Evolutionary conservation across 2,113 vertebrate genomes (phyloP).

Genomic region (Cairina moschata): DNA sequence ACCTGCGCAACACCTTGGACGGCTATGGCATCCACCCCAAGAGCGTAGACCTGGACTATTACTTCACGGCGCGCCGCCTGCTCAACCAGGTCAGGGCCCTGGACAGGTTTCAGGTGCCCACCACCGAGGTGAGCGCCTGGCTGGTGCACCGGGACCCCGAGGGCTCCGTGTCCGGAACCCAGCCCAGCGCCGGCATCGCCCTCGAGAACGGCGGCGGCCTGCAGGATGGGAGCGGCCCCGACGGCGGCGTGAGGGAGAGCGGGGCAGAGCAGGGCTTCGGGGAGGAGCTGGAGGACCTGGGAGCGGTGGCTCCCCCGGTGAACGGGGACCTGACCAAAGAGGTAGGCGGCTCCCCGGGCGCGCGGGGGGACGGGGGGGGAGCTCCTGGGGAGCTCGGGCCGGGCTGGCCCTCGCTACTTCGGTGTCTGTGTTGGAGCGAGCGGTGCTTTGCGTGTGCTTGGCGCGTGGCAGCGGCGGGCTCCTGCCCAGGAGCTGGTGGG

Average conservation of each 20-base stretch:
- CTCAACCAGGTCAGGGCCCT: conserved; percentile 94
- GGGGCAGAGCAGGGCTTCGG: conserved; percentile 86
- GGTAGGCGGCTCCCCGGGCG: conserved; percentile 75
- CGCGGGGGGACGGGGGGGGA: neutral
- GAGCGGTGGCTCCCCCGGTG: conserved; percentile 89
- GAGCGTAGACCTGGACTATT: conserved; percentile 95
- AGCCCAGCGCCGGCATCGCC: conserved; percentile 83
- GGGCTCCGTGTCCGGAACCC: conserved; percentile 85
- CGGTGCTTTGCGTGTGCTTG: accelerated
- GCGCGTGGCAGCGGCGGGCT: neutral
- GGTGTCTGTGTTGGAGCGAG: accelerated
- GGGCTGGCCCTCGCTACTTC: neutral
- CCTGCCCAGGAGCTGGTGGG: accelerated
- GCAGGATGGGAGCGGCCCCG: conserved; percentile 86
- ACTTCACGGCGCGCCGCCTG: conserved; percentile 89
- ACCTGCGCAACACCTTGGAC: conserved; percentile 94
- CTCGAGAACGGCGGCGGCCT: conserved; percentile 87
- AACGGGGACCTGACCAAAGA: conserved; percentile 94
- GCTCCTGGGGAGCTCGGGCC: neutral
- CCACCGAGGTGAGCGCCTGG: conserved; percentile 92
- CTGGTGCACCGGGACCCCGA: conserved; percentile 95
- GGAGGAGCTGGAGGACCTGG: conserved; percentile 87
- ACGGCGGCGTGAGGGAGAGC: conserved; percentile 86
- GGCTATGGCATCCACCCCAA: conserved; percentile 98
- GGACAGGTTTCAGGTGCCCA: conserved; percentile 92